These are phyloP conservation scores for Clarias gariepinus DNA, from an alignment of 2,113 vertebrate genomes.

Conservation along the genomic window DNA sequence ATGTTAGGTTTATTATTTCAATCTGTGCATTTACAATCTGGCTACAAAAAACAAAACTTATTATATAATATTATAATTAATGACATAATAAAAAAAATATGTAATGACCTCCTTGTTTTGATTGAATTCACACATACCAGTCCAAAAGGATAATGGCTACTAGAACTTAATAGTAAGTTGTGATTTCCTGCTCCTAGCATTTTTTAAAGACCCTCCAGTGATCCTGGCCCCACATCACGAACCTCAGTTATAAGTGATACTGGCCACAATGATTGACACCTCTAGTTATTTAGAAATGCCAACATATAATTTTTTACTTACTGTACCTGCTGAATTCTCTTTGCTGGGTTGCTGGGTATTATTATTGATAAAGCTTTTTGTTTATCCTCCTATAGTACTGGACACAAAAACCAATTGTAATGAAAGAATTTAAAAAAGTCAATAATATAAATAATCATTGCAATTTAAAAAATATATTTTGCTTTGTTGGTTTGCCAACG, in stretches of 20 bases:
- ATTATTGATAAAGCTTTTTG: background rate
- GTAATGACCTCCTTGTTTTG: background rate
- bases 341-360: background rate
- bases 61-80: too few species aligned
- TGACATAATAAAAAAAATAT: background rate
- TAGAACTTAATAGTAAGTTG: background rate
- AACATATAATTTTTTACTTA: background rate
- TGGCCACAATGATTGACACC: background rate
- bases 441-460: background rate
- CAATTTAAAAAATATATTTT: background rate
- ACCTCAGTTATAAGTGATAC: background rate
- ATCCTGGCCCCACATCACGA: background rate
- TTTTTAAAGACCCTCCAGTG: background rate
- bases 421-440: background rate
- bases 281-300: background rate
- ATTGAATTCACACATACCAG: background rate
- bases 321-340: background rate
- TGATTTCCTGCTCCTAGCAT: background rate
- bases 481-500: background rate
- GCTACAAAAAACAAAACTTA: background rate
- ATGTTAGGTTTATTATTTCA: background rate
- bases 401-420: background rate
- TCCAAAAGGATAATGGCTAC: too few species aligned
- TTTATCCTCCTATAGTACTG: background rate
- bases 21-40: background rate